Conservation (phyloP, 2,888 invertebrate genomes). For the Adela reaumurella region DNA sequence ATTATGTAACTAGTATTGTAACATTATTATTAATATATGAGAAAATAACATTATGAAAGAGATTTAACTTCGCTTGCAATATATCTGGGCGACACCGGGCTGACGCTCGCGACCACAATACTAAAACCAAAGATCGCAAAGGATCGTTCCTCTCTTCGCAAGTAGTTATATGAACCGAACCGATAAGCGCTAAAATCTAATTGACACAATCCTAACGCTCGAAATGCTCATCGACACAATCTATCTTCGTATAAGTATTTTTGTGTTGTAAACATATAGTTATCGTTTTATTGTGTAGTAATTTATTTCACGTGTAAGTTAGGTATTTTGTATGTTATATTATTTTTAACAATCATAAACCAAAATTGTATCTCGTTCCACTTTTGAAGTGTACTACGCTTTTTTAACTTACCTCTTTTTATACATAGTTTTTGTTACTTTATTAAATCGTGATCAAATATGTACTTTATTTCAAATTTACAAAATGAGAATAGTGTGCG, state of each 20-base stretch:
- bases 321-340: constrained; percentile 45
- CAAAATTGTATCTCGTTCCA: constrained; percentile 45
- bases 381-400: constrained; percentile 51
- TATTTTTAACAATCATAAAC: constrained; percentile 36
- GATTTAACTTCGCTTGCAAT: too few relatives aligned
- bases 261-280: constrained; percentile 48
- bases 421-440: constrained; percentile 24
- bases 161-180: background rate
- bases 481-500: constrained; percentile 31
- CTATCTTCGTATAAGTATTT: constrained; percentile 14
- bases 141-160: background rate
- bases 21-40: too few relatives aligned
- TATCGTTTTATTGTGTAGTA: constrained; percentile 44
- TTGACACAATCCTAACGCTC: background rate
- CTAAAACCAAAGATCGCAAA: background rate
- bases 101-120: too few relatives aligned
- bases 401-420: constrained; percentile 49
- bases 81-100: too few relatives aligned
- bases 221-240: background rate
- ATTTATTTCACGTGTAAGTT: constrained; percentile 54
- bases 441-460: constrained; percentile 49
- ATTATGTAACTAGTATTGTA: too few relatives aligned
- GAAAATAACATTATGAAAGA: too few relatives aligned
- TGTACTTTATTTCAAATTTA: constrained; percentile 33
- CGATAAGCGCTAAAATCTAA: background rate